Percentiles rank a stretch among this genome's conserved stretches.
phyloP scores from a whole-genome alignment of 2,888 invertebrate genomes.

The Leucozona laternaria region DNA sequence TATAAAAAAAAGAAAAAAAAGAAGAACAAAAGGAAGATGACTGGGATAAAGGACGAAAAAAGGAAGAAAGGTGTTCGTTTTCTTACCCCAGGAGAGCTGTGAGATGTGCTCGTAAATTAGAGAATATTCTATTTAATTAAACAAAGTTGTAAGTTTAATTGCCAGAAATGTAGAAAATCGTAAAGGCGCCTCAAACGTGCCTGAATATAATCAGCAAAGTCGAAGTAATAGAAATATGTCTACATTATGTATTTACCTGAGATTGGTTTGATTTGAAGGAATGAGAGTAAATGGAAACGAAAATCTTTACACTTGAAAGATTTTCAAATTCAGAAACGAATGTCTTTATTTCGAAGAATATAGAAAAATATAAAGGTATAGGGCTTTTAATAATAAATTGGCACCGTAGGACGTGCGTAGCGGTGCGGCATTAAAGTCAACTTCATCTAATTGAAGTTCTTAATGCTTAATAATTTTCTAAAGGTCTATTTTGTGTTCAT shows the following conservation, averaged over 20 bases:
- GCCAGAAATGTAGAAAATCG: constrained; percentile 67
- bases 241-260: too few species aligned
- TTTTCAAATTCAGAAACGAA: constrained; percentile 49
- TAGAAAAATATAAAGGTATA: background rate
- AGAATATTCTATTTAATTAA: constrained; percentile 75
- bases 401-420: constrained; percentile 41
- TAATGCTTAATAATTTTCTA: background rate
- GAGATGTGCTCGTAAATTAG: constrained; percentile 62
- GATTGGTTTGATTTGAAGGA: background rate
- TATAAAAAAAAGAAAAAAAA: background rate
- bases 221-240: background rate
- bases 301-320: constrained; percentile 62
- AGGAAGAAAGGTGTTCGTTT: constrained; percentile 30
- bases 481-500: background rate
- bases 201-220: constrained; percentile 8
- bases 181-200: constrained; percentile 10
- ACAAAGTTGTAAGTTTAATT: constrained; percentile 76
- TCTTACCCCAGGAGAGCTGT: constrained; percentile 10
- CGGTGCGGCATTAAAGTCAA: background rate
- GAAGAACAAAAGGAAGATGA: background rate
- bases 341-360: background rate
- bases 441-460: constrained; percentile 17
- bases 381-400: constrained; percentile 52
- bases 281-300: constrained; percentile 56
- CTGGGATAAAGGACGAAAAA: constrained; percentile 4